Evolutionary conservation across 2,888 invertebrate species (phyloP).

Genomic region (Frankliniella intonsa): DNA sequence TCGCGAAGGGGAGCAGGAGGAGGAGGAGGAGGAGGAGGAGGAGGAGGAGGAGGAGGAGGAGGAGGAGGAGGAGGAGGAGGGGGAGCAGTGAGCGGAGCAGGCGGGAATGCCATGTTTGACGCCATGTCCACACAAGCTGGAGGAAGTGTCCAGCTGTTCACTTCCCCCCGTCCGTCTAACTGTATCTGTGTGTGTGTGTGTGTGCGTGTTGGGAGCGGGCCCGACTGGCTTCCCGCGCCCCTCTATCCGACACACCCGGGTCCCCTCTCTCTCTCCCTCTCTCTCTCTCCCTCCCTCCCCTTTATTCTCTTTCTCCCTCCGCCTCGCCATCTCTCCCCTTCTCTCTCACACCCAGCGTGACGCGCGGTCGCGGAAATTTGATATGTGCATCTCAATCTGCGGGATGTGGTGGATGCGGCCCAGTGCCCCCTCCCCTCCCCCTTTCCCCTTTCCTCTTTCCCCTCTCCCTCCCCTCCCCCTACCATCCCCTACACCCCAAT

Average conservation of each 20-base stretch:
- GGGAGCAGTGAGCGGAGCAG: no score
- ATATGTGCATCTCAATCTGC: conserved; percentile 23
- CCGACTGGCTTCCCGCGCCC: no score
- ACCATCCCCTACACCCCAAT: not conserved
- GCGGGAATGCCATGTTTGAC: not conserved
- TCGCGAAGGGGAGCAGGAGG: no score
- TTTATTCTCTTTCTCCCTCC: not conserved
- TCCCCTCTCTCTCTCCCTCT: not conserved
- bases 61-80: no score
- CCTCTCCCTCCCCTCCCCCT: no score
- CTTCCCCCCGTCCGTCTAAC: not conserved
- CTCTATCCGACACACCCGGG: no score
- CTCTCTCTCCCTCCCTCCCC: conserved; percentile 29
- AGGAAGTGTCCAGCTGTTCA: conserved; percentile 22
- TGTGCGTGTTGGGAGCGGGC: not conserved
- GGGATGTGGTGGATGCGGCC: not conserved
- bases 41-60: no score
- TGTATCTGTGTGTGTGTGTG: not conserved
- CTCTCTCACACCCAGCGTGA: not conserved
- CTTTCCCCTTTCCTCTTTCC: no score
- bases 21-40: no score
- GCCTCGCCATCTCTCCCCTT: not conserved
- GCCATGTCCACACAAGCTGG: not conserved
- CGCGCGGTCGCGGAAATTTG: conserved; percentile 9
- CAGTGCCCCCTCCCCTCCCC: not conserved